phyloP scores from a whole-genome alignment of 2,888 invertebrate species.

The Yponomeuta evonymella region DNA sequence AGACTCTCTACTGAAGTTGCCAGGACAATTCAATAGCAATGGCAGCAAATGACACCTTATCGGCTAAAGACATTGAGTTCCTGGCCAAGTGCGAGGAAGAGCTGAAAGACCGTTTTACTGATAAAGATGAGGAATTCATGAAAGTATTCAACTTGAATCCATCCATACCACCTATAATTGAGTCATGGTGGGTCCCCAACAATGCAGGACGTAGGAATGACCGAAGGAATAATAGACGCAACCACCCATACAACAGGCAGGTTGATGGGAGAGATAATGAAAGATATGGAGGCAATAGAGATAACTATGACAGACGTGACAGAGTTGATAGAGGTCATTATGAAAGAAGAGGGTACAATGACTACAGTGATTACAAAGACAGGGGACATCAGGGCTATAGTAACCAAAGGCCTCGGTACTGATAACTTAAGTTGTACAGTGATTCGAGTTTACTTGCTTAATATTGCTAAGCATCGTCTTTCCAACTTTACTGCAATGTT shows the following conservation, averaged over 20 bases:
- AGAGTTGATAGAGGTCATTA: conserved; percentile 3
- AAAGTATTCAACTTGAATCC: conserved; percentile 54
- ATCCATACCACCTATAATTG: conserved; percentile 75
- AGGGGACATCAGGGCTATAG: conserved; percentile 32
- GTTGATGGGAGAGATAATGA: conserved; percentile 20
- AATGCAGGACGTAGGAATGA: conserved; percentile 47
- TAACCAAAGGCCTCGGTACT: conserved; percentile 31
- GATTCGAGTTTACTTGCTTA: background rate
- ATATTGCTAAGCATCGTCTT: too few species aligned
- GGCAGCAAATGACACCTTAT: conserved; percentile 47
- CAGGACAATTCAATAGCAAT: conserved; percentile 31
- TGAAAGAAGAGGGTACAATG: conserved; percentile 26
- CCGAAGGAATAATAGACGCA: conserved; percentile 39
- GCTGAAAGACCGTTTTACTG: conserved; percentile 78
- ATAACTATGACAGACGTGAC: background rate
- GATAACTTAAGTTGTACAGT: conserved; percentile 21
- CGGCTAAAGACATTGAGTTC: conserved; percentile 76
- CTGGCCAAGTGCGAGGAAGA: conserved; percentile 78
- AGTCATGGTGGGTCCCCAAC: conserved; percentile 68
- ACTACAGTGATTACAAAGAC: conserved; percentile 29
- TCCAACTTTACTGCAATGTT: conserved; percentile 2
- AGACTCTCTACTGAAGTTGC: conserved; percentile 37
- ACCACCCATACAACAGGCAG: conserved; percentile 35
- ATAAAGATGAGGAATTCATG: conserved; percentile 78
- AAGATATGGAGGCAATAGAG: conserved; percentile 4